These are phyloP conservation scores for Caenorhabditis inopinata DNA, from an alignment of 1,140 invertebrate species.

Conservation along the genomic window DNA sequence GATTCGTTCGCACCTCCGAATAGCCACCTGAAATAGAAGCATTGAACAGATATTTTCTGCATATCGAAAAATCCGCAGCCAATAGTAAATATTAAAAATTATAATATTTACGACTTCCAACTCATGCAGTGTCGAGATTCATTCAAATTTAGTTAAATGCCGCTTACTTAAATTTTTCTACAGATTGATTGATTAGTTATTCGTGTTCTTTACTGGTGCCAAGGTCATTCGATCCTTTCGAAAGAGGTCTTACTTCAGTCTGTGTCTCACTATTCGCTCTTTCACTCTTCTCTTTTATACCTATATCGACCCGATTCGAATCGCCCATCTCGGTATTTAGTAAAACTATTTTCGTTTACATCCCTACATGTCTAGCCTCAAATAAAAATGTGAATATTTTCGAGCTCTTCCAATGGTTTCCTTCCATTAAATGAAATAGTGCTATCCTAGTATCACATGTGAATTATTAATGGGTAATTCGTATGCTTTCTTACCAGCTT, in stretches of 20 bases:
- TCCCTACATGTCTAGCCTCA: no score
- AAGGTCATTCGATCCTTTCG: constrained; percentile 13
- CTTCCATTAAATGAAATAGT: no score
- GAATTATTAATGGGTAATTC: constrained; percentile 1
- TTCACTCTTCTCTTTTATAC: constrained; percentile 2
- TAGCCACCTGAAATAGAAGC: no score
- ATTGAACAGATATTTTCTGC: no score
- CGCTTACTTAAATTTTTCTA: not conserved
- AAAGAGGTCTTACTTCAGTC: not conserved
- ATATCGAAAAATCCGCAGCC: no score
- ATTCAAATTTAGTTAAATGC: no score
- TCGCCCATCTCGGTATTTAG: constrained; percentile 8
- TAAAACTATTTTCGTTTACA: not conserved
- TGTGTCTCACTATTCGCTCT: constrained; percentile 11
- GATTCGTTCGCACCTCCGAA: no score
- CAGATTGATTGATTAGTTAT: not conserved
- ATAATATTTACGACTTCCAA: no score
- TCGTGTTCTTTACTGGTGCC: not conserved
- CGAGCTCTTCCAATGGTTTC: no score
- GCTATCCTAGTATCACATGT: not conserved
- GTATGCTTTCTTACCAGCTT: not conserved
- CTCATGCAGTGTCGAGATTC: no score
- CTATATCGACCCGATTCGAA: constrained; percentile 27
- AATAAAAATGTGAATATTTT: no score
- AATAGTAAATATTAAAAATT: no score